phyloP scores from a whole-genome alignment of 1,140 invertebrate species.

The Danaus melanippus region DNA sequence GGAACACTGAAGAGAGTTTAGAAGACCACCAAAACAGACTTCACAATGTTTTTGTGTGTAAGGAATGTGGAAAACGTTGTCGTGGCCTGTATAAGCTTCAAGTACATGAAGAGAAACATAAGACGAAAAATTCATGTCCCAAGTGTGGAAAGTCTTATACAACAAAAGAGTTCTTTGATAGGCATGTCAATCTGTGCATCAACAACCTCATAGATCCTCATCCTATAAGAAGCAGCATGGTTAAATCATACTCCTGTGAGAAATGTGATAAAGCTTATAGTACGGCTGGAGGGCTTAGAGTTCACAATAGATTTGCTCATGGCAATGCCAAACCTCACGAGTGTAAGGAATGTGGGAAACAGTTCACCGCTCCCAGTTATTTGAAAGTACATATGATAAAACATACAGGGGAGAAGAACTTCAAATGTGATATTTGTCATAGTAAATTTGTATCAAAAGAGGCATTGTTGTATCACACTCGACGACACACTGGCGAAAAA shows the following conservation, averaged over 20 bases:
- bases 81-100: slow-evolving; percentile 41
- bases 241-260: slow-evolving; percentile 39
- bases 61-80: slow-evolving; percentile 47
- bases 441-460: slow-evolving; percentile 62
- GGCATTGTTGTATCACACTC: slow-evolving; percentile 60
- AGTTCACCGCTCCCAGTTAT: slow-evolving; percentile 57
- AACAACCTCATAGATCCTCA: slow-evolving; percentile 46
- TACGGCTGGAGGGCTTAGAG: slow-evolving; percentile 47
- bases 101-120: slow-evolving; percentile 48
- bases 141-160: slow-evolving; percentile 57
- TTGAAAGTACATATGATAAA: slow-evolving; percentile 62
- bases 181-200: slow-evolving; percentile 52
- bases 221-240: slow-evolving; percentile 43
- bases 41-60: slow-evolving; percentile 41
- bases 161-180: slow-evolving; percentile 48
- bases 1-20: slow-evolving; percentile 31
- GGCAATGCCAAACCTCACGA: slow-evolving; percentile 52
- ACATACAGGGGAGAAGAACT: slow-evolving; percentile 67
- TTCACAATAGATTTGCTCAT: slow-evolving; percentile 55
- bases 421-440: slow-evolving; percentile 57
- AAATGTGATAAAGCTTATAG: slow-evolving; percentile 58
- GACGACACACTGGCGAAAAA: slow-evolving; percentile 67
- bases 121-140: slow-evolving; percentile 38
- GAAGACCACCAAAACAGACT: slow-evolving; percentile 32
- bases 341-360: slow-evolving; percentile 51